A percentile compares a stretch with the other conserved stretches of the same genome.
phyloP scores from a whole-genome alignment of 2,797 vertebrate species.

The Gymnothorax reevesii region DNA sequence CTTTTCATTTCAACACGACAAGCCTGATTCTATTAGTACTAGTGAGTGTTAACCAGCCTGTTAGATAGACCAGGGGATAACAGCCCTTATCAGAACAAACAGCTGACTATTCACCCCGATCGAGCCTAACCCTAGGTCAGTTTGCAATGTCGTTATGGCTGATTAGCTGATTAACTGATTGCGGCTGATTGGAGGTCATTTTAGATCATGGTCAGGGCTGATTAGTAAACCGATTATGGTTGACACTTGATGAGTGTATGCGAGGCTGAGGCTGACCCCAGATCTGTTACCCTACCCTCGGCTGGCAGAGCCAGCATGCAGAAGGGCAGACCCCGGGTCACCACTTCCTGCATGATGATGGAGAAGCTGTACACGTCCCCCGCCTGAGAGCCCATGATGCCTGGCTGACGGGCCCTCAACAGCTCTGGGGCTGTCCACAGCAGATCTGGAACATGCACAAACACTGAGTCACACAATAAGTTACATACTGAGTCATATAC shows the following conservation, averaged over 20 bases:
- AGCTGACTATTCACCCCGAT: too few relatives aligned
- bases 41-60: too few relatives aligned
- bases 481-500: background rate
- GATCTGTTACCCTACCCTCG: conserved; percentile 29
- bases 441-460: conserved; percentile 36
- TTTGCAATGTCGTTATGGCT: background rate
- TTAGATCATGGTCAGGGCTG: background rate
- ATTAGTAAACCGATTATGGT: conserved; percentile 27
- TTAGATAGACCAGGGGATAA: too few relatives aligned
- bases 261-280: background rate
- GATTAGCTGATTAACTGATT: background rate
- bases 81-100: background rate
- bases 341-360: conserved; percentile 47
- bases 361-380: conserved; percentile 45
- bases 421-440: conserved; percentile 44
- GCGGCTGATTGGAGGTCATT: background rate
- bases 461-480: background rate
- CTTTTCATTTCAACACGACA: too few relatives aligned
- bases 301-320: conserved; percentile 39
- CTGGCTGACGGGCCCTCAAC: conserved; percentile 28
- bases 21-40: background rate
- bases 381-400: conserved; percentile 27
- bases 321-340: conserved; percentile 36
- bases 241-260: background rate
- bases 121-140: background rate